Conservation (phyloP, 1,140 invertebrate species). For the Cydia strobilella region DNA sequence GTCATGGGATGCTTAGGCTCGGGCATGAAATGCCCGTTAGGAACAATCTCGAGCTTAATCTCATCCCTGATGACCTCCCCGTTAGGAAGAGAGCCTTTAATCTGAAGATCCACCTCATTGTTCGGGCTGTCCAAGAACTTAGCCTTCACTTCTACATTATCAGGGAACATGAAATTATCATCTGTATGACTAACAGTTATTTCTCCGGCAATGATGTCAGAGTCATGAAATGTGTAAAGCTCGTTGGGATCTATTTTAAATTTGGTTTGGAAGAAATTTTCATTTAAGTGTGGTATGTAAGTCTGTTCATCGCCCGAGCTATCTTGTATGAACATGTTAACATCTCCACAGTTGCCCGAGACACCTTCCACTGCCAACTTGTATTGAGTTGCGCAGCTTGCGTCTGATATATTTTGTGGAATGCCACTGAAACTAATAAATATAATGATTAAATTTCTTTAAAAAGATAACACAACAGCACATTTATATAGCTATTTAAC, state of each 20-base stretch:
- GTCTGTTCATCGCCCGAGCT: constrained; percentile 68
- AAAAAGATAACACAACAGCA: constrained; percentile 27
- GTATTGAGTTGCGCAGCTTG: constrained; percentile 72
- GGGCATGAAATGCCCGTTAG: constrained; percentile 64
- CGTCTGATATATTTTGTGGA: constrained; percentile 77
- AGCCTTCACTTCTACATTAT: constrained; percentile 58
- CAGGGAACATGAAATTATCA: constrained; percentile 66
- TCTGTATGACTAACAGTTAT: constrained; percentile 74
- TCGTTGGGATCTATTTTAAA: constrained; percentile 77
- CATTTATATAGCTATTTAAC: constrained; percentile 33
- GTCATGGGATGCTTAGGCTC: constrained; percentile 38
- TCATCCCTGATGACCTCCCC: constrained; percentile 58
- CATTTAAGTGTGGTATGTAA: constrained; percentile 71
- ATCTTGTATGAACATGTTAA: constrained; percentile 71
- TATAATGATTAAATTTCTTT: constrained; percentile 21
- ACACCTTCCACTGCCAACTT: constrained; percentile 75
- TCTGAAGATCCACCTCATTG: constrained; percentile 55
- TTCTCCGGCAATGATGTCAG: constrained; percentile 74
- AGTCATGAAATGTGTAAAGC: constrained; percentile 74
- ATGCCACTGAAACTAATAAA: constrained; percentile 76
- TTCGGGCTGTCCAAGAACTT: constrained; percentile 63
- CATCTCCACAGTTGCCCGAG: constrained; percentile 64
- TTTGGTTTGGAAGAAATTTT: constrained; percentile 73
- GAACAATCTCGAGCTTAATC: constrained; percentile 48
- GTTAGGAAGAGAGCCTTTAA: constrained; percentile 54